Evolutionary conservation across 2,888 invertebrate species (phyloP), one percentile per base, ranked within the genome.

Genomic region (Abrostola tripartita): DNA sequence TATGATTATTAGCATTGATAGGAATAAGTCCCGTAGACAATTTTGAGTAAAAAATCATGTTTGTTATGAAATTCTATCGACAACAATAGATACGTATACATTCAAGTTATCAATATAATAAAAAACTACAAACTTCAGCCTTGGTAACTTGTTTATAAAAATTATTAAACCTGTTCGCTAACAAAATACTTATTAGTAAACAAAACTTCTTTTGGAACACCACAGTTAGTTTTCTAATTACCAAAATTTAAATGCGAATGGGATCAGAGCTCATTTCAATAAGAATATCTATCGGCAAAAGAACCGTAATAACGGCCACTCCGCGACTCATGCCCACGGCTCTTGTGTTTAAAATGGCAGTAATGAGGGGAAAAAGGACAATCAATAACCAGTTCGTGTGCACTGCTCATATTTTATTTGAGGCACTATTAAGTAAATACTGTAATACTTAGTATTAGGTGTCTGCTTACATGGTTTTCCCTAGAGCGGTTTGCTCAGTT

Each of bases 221-320:
- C 24, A 78, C 76, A 62, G 77, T 77, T 70, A 61, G 50, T 52
- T 54, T 53, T 60, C 10, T 56, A 68, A 74, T 64, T 71, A 71
- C 44, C 65, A 37, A 74, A 65, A 76, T 71, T 67, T 69, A 12
- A 74, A 79, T 79, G 51, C 24, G 58, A 71, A 65, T 60, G 74
- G 61, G 71, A 65, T 52, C 68, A 38, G 69, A 63, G 53, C 70
- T 66, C 65, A 72, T 78, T 77, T 74, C 66, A 74, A 76, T 72
- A 58, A 59, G 42, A 77, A 72, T 74, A 64, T 68, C 63, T 69
- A 67, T 71, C 51, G 62, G 61, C 53, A 50, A 58, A 73, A 74
- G 67, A 59, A 76, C 78, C 71, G 76, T 71, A 64, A 61, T 70
- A 76, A 79, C 74, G 74, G 74, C 60, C 50, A 69, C 60, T 51